These are phyloP conservation scores for Hippasteria phrygiana DNA, from an alignment of 53 echinoderm and acorn worm species.

Conservation along the genomic window DNA sequence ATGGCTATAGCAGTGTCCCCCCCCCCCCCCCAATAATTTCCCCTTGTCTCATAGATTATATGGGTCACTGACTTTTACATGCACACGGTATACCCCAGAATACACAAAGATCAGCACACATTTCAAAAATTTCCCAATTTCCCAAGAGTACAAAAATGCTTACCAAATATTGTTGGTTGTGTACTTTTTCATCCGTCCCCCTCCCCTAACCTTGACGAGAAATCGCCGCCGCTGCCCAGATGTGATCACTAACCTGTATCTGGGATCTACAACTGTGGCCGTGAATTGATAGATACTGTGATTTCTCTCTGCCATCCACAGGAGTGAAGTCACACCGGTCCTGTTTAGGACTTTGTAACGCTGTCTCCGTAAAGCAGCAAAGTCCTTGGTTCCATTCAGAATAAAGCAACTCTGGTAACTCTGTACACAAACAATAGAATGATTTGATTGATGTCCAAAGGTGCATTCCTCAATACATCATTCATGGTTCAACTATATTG, in stretches of 20 bases:
- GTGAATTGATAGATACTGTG: constrained; percentile 76
- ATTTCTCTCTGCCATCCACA: constrained; percentile 56
- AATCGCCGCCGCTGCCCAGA: not conserved
- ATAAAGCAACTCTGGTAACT: constrained; percentile 69
- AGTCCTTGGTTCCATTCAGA: constrained; percentile 19
- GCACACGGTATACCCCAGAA: not conserved
- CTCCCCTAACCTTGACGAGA: too few species aligned
- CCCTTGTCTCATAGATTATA: not conserved
- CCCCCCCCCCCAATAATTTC: too few species aligned
- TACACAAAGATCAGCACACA: too few species aligned
- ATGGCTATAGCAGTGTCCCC: too few species aligned
- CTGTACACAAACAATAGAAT: constrained; percentile 19
- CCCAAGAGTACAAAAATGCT: too few species aligned
- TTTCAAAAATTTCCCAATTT: not conserved
- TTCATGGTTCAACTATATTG: too few species aligned
- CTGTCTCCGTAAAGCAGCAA: not conserved
- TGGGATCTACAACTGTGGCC: constrained; percentile 78
- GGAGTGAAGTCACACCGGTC: constrained; percentile 53
- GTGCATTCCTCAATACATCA: not conserved
- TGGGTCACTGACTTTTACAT: not conserved
- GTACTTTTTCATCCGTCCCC: too few species aligned
- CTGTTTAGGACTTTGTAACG: constrained; percentile 67
- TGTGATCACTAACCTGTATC: constrained; percentile 79
- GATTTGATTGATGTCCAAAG: not conserved
- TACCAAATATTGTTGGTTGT: too few species aligned